Conservation (phyloP, 1,140 invertebrate genomes). For the Stegodyphus mimosarum region DNA sequence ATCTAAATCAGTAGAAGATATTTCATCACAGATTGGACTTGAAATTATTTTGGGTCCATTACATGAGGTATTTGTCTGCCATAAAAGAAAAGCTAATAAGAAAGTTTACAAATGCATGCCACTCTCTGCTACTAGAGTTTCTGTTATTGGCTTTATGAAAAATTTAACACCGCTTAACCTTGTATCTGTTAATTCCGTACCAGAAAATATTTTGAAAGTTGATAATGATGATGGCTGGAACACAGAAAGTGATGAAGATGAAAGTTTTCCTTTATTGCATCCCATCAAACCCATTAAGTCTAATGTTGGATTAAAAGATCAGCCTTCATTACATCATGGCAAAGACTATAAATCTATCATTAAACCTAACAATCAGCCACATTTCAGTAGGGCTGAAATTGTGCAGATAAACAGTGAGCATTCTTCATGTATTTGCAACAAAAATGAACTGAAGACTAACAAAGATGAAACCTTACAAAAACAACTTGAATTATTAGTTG, state of each 20-base stretch:
- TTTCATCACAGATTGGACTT: slow-evolving; percentile 21
- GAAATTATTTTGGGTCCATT: slow-evolving; percentile 1
- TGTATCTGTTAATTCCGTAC: neutral
- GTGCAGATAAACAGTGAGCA: too few species aligned
- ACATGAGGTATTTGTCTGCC: neutral
- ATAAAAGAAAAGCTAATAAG: neutral
- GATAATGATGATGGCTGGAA: neutral
- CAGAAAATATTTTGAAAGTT: neutral
- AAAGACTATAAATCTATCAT: too few species aligned
- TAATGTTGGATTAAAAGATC: too few species aligned
- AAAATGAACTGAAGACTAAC: too few species aligned
- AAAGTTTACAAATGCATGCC: neutral
- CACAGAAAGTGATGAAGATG: neutral
- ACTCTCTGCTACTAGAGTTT: neutral
- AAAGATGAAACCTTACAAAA: too few species aligned
- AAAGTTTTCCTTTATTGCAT: neutral
- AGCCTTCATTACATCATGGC: too few species aligned
- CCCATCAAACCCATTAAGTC: too few species aligned
- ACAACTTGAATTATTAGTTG: too few species aligned
- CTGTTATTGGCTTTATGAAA: neutral
- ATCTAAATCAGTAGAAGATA: neutral
- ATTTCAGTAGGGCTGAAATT: too few species aligned
- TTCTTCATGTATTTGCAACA: too few species aligned
- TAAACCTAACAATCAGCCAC: too few species aligned
- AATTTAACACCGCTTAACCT: neutral